phyloP scores from a whole-genome alignment of 2,888 invertebrate species.

The Bellardia pandia region DNA sequence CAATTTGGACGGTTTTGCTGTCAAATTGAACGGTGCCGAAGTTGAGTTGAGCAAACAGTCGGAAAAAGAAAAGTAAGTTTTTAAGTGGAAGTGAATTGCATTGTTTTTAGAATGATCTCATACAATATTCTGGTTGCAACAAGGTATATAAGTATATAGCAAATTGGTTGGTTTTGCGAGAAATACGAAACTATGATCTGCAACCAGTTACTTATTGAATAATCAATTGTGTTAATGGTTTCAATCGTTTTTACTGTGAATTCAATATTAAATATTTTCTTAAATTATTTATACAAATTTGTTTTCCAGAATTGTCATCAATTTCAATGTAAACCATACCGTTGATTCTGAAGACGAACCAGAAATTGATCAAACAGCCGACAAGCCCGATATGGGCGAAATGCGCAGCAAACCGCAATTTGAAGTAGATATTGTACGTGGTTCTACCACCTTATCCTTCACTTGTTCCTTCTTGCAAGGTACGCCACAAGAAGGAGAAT shows the following conservation, averaged over 20 bases:
- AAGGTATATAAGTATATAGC: no score
- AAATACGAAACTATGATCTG: no score
- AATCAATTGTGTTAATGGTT: no score
- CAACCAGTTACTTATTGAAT: no score
- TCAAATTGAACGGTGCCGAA: constrained; percentile 92
- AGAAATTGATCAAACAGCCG: constrained; percentile 86
- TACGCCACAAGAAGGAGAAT: constrained; percentile 88
- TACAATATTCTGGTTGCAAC: no score
- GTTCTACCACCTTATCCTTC: constrained; percentile 91
- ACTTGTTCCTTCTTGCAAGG: constrained; percentile 92
- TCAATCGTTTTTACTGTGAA: neutral
- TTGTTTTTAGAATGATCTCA: no score
- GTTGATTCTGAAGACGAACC: constrained; percentile 93
- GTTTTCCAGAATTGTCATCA: constrained; percentile 86
- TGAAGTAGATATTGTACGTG: constrained; percentile 92
- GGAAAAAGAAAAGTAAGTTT: constrained; percentile 86
- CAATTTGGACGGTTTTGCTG: constrained; percentile 92
- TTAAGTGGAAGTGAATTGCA: neutral
- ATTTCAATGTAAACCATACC: constrained; percentile 97
- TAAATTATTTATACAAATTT: neutral
- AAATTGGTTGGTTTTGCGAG: no score
- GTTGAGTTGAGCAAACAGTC: constrained; percentile 91
- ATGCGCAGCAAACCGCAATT: constrained; percentile 97
- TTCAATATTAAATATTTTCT: neutral
- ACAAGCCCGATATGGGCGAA: constrained; percentile 91